Conservation (phyloP, 2,797 vertebrate genomes). For the Furcifer pardalis region DNA sequence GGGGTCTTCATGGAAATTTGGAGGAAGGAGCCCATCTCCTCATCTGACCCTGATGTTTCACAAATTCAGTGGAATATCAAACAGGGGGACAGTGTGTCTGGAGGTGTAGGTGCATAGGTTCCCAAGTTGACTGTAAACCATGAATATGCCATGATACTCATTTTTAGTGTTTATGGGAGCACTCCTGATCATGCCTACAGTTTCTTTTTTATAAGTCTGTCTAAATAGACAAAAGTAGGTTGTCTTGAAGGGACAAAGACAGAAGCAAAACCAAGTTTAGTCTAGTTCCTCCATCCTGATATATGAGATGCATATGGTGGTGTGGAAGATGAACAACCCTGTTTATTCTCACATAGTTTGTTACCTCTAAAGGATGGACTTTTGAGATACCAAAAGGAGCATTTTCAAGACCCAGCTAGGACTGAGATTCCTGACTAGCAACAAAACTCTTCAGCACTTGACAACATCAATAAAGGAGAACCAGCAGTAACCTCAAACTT, state of each 20-base stretch:
- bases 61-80: background rate
- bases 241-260: background rate
- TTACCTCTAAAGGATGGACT: background rate
- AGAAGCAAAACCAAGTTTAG: background rate
- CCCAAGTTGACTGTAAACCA: background rate
- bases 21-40: background rate
- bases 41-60: background rate
- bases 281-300: background rate
- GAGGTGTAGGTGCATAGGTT: background rate
- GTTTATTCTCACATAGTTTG: background rate
- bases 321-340: background rate
- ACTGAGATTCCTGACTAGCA: background rate
- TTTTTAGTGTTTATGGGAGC: too few species aligned
- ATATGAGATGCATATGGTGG: background rate
- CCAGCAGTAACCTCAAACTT: background rate
- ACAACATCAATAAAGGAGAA: background rate
- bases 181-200: background rate
- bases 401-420: background rate
- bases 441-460: background rate
- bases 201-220: background rate
- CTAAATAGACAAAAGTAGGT: background rate
- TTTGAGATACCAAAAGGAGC: too few species aligned
- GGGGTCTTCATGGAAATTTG: too few species aligned
- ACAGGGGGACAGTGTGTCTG: background rate
- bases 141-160: too few species aligned